Percentiles rank a stretch among this genome's conserved stretches.
Evolutionary conservation across 2,888 invertebrate genomes (phyloP).

Genomic region (Drosophila kambysellisi): DNA sequence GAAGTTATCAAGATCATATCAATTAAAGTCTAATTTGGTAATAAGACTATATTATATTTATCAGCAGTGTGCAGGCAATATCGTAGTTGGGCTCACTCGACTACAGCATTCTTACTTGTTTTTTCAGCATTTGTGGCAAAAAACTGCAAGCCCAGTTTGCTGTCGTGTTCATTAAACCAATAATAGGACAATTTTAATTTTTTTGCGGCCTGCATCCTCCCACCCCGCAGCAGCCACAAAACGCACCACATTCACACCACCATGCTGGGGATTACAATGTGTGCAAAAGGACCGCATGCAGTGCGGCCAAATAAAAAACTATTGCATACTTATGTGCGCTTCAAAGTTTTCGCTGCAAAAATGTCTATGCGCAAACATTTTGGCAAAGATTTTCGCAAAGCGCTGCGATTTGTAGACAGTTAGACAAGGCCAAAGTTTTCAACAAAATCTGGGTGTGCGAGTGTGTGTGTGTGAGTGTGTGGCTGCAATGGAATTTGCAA

Average conservation of each 20-base stretch:
- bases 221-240: background rate
- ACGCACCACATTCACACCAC: background rate
- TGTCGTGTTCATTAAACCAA: constrained; percentile 52
- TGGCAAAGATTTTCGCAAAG: constrained; percentile 79
- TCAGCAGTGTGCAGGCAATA: background rate
- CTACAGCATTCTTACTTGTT: background rate
- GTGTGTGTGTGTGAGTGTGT: constrained; percentile 36
- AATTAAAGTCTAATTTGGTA: background rate
- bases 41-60: background rate
- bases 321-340: constrained; percentile 68
- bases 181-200: constrained; percentile 62
- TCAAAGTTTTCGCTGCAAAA: constrained; percentile 59
- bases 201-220: constrained; percentile 20
- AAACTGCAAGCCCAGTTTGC: constrained; percentile 35
- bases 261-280: constrained; percentile 49
- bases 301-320: constrained; percentile 65
- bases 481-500: constrained; percentile 78
- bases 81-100: background rate
- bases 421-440: constrained; percentile 73
- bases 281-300: constrained; percentile 50
- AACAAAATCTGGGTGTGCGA: constrained; percentile 16
- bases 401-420: constrained; percentile 79
- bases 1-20: background rate
- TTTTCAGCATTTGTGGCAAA: constrained; percentile 2
- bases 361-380: constrained; percentile 78